A percentile compares a stretch with the other conserved stretches of the same genome.
These are phyloP conservation scores for Drosophila merina DNA, from an alignment of 2,888 invertebrate genomes.

Conservation along the genomic window DNA sequence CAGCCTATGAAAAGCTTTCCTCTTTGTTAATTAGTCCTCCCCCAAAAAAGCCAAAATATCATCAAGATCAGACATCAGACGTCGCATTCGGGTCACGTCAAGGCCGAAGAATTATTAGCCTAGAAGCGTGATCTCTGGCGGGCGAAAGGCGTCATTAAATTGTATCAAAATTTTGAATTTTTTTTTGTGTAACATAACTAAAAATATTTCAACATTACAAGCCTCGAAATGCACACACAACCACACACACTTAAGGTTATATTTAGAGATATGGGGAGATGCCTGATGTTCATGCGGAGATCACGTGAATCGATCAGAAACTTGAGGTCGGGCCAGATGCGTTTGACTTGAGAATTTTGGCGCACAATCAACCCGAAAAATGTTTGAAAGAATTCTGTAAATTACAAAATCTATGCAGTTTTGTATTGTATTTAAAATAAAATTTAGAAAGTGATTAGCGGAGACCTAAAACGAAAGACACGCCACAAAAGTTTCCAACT, in stretches of 20 bases:
- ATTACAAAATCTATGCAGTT: conserved; percentile 17
- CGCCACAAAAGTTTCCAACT: conserved; percentile 9
- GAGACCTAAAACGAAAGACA: conserved; percentile 5
- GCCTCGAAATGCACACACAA: conserved; percentile 35
- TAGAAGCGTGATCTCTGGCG: conserved; percentile 41
- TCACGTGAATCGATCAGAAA: conserved; percentile 58
- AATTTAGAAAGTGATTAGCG: conserved; percentile 5
- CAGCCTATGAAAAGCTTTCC: conserved; percentile 39
- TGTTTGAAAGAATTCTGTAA: neutral
- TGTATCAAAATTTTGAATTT: conserved; percentile 15
- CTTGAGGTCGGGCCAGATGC: conserved; percentile 31
- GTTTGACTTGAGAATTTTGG: conserved; percentile 49
- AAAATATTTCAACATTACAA: conserved; percentile 57
- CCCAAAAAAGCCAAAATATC: conserved; percentile 19
- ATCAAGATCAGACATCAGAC: conserved; percentile 44
- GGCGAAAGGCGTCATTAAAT: conserved; percentile 38
- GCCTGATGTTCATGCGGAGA: conserved; percentile 52
- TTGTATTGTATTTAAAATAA: conserved; percentile 5
- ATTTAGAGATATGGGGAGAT: conserved; percentile 31
- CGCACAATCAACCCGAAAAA: conserved; percentile 27
- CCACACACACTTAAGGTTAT: conserved; percentile 26
- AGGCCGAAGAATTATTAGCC: conserved; percentile 59
- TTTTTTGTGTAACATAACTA: conserved; percentile 56
- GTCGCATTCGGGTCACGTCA: conserved; percentile 59
- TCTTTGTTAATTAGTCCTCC: conserved; percentile 51